Base-by-base conservation (phyloP, 2,113 vertebrate species). In the Pomatostomus ruficeps region DNA sequence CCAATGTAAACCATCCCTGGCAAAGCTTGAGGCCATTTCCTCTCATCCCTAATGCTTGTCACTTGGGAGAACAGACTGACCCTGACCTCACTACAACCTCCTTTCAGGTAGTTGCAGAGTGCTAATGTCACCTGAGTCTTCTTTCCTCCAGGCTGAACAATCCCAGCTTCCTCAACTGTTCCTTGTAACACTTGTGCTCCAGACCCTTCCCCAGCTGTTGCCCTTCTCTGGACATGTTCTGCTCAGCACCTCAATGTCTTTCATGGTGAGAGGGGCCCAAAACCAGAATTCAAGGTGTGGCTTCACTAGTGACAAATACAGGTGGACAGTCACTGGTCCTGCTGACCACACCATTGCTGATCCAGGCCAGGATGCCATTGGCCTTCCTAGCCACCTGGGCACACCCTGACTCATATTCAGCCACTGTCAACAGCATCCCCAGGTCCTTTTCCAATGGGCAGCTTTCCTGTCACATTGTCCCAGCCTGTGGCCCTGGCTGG, bases 351-450 rank as follows among this genome's bases (percentile, higher is more conserved):
- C 9, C 3, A 14, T 3, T 75, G 21, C 62, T 45, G 49, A 49
- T 14, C 29, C 14, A 88, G 10, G 29, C 14, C 48, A 85, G 16
- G 40, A 78, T 78, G 55, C 17, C 8, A 1, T 0, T 66, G 12
- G 17, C 14, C 19, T 63, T 40, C 55, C 29, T 18, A 49, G 49
- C 26, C 31, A 42, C 22, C 33, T 14, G 12, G 11, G 10, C 38
- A 73, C 26, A 68, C 3, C 1, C 26, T 35, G 14, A 12, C 45
- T 85, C 51, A 35, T 8, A 6, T 28, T 17, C 36, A 66, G n/a
- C 7, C 1, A 2, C 28, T 31, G 7, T 11, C 1, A 61, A 3
- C 29, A 55, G 11, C 25, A 65, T 2, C 0, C 1, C 22, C 20
- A 10, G 12, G 6, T 36, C 16, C 20, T 51, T 22, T 55, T 55